A percentile compares a stretch with the other conserved stretches of the same genome.
Conservation (phyloP, 2,888 invertebrate species). For the Cheilosia scutellata region DNA sequence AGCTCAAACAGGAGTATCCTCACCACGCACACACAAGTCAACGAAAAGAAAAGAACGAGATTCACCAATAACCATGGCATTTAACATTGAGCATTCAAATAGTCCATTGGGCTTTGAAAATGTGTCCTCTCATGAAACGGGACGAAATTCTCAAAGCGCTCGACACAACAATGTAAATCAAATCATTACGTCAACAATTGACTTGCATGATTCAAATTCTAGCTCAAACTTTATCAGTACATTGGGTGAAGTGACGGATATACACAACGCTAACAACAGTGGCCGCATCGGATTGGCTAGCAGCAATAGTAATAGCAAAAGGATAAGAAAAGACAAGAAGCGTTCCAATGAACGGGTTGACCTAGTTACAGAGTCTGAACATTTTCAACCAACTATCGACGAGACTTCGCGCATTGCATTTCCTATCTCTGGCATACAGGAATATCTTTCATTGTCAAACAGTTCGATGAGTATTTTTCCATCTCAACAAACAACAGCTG, state of each 20-base stretch:
- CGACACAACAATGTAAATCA: constrained; percentile 42
- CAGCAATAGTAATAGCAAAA: constrained; percentile 73
- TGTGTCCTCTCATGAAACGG: constrained; percentile 16
- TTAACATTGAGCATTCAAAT: constrained; percentile 46
- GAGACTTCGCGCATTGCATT: constrained; percentile 71
- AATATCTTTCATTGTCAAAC: constrained; percentile 77
- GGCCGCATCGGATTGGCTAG: constrained; percentile 15
- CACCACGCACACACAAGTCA: constrained; percentile 62
- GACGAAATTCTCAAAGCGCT: constrained; percentile 15
- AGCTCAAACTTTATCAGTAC: constrained; percentile 78
- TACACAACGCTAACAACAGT: constrained; percentile 16
- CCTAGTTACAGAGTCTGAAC: constrained; percentile 65
- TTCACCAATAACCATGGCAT: constrained; percentile 46
- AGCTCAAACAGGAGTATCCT: constrained; percentile 33
- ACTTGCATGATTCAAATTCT: constrained; percentile 82
- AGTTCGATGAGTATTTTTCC: constrained; percentile 81
- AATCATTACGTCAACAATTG: constrained; percentile 77
- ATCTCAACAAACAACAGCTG: constrained; percentile 61
- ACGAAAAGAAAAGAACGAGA: constrained; percentile 66
- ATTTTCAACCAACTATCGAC: constrained; percentile 76
- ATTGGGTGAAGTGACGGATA: constrained; percentile 32
- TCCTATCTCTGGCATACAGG: constrained; percentile 75
- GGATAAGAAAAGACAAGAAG: constrained; percentile 80
- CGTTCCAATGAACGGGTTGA: constrained; percentile 56
- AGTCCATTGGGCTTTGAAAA: constrained; percentile 58